phyloP scores from a whole-genome alignment of 2,888 invertebrate species.

The Taenaris catops region DNA sequence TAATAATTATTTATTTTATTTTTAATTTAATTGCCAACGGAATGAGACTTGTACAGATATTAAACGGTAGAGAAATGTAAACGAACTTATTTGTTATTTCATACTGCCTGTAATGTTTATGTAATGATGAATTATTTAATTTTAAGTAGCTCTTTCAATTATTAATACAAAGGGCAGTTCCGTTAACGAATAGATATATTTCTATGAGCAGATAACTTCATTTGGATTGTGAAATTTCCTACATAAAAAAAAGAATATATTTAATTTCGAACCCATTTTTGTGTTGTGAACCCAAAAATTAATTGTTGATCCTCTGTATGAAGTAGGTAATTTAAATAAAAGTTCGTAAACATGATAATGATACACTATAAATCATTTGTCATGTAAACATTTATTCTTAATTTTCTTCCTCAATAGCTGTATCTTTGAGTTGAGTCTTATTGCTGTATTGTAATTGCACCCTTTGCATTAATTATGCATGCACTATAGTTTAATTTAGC shows the following conservation, averaged over 20 bases:
- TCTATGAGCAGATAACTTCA: constrained; percentile 1
- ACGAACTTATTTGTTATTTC: constrained; percentile 13
- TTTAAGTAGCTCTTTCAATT: constrained; percentile 10
- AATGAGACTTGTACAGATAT: constrained; percentile 77
- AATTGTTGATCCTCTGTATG: no score
- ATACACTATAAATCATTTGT: no score
- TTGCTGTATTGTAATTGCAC: constrained; percentile 41
- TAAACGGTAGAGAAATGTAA: constrained; percentile 50
- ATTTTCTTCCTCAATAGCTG: constrained; percentile 31
- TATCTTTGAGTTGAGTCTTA: constrained; percentile 27
- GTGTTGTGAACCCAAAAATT: no score
- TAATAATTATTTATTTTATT: constrained; percentile 67
- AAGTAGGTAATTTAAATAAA: background rate
- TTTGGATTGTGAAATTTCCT: constrained; percentile 3
- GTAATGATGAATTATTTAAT: constrained; percentile 8
- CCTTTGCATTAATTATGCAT: no score
- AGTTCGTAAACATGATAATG: background rate
- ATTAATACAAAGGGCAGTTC: constrained; percentile 28
- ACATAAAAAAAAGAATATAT: no score
- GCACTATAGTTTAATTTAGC: constrained; percentile 48
- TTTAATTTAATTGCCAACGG: constrained; percentile 73
- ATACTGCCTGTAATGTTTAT: constrained; percentile 13
- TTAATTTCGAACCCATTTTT: no score
- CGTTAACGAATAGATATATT: constrained; percentile 21
- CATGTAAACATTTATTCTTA: no score